Evolutionary conservation across 2,888 invertebrate genomes (phyloP).

Genomic region (Phyllotreta cruciferae): DNA sequence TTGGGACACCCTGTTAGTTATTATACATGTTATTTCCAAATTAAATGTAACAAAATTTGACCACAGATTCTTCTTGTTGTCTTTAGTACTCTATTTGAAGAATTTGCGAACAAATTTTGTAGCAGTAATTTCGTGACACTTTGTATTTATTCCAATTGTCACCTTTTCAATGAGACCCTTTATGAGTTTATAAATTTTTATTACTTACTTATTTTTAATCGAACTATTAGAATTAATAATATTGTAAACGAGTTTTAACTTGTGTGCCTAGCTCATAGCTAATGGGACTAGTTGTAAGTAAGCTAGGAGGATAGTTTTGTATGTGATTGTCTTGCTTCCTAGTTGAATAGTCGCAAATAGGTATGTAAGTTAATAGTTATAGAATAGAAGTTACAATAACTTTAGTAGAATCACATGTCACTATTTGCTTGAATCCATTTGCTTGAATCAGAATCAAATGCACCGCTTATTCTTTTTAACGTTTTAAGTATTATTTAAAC

Average conservation of each 20-base stretch:
- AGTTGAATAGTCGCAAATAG: conserved; percentile 19
- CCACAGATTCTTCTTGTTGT: too few species aligned
- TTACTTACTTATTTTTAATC: conserved; percentile 6
- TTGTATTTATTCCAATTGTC: too few species aligned
- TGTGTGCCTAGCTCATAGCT: conserved; percentile 37
- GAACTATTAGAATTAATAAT: conserved; percentile 11
- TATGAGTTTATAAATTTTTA: conserved; percentile 8
- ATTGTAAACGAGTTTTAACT: conserved; percentile 22
- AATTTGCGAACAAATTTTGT: too few species aligned
- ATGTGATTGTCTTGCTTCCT: conserved; percentile 24
- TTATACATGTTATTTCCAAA: too few species aligned
- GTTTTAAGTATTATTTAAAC: too few species aligned
- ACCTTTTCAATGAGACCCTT: not conserved
- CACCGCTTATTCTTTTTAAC: too few species aligned
- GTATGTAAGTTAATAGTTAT: not conserved
- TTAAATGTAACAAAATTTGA: too few species aligned
- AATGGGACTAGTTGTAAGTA: conserved; percentile 43
- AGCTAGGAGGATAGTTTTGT: conserved; percentile 27
- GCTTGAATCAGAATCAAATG: conserved; percentile 8
- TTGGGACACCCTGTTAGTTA: too few species aligned
- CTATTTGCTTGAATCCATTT: conserved; percentile 15
- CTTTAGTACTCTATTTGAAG: too few species aligned
- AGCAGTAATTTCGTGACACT: too few species aligned
- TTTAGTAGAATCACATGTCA: conserved; percentile 10
- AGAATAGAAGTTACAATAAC: conserved; percentile 11